These are phyloP conservation scores for Cheilosia soror DNA, from an alignment of 2,888 invertebrate species.

Conservation along the genomic window DNA sequence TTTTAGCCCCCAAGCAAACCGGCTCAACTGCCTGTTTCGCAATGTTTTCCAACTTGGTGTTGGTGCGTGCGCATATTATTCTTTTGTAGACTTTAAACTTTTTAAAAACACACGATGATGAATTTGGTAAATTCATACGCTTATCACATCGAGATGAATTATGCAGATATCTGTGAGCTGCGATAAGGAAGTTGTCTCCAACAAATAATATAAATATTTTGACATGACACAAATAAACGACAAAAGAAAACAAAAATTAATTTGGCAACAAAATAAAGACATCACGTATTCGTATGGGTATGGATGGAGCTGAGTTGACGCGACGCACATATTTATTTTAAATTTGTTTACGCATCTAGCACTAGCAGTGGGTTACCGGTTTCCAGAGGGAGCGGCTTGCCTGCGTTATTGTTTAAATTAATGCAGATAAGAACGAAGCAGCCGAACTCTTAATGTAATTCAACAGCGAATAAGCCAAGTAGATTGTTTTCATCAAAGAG, in stretches of 20 bases:
- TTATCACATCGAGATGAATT: constrained; percentile 1
- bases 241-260: not conserved
- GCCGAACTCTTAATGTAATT: not conserved
- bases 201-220: constrained; percentile 15
- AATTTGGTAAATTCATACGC: not conserved
- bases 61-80: constrained; percentile 26
- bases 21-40: constrained; percentile 64
- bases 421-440: not conserved
- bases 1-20: constrained; percentile 64
- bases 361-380: constrained; percentile 25
- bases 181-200: constrained; percentile 15
- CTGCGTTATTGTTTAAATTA: constrained; percentile 8
- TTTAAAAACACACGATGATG: not conserved
- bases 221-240: not conserved
- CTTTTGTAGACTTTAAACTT: not conserved
- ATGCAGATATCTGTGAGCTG: not conserved
- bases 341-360: constrained; percentile 18
- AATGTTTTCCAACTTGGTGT: constrained; percentile 59
- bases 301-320: not conserved
- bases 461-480: not conserved
- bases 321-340: not conserved
- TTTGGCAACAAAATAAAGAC: constrained; percentile 1
- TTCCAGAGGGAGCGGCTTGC: constrained; percentile 20
- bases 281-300: not conserved
- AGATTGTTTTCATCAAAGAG: not conserved